Percentiles rank a stretch among this genome's conserved stretches.
Conservation (phyloP, 2,797 vertebrate genomes). For the Anguilla marmorata region DNA sequence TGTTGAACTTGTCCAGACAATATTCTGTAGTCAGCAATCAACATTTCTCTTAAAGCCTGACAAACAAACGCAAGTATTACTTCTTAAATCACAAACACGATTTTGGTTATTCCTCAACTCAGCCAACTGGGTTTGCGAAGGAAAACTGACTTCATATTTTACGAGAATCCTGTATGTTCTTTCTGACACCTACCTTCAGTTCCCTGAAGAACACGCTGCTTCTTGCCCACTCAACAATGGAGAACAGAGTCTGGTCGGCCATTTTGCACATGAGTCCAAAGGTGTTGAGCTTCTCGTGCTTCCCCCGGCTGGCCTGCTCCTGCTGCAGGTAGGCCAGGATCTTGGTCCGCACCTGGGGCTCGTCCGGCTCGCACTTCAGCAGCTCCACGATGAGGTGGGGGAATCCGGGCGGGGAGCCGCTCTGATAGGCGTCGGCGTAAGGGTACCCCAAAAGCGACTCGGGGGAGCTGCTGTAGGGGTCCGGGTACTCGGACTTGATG, state of each 20-base stretch:
- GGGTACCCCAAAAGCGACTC: conserved; percentile 98
- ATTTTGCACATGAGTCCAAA: conserved; percentile 99
- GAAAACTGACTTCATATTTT: neutral
- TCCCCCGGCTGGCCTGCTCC: conserved; percentile 90
- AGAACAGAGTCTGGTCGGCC: conserved; percentile 98
- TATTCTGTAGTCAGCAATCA: neutral
- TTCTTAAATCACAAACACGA: neutral
- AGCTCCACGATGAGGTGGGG: conserved; percentile 95
- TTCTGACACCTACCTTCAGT: conserved; percentile 85
- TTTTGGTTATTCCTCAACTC: neutral
- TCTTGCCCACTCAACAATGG: conserved; percentile 97
- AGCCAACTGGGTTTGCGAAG: neutral
- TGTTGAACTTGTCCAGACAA: neutral
- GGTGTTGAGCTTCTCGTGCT: conserved; percentile 94
- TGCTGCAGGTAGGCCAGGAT: conserved; percentile 94
- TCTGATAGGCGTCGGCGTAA: conserved; percentile 88
- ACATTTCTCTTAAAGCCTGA: neutral
- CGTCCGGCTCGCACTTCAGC: conserved; percentile 94
- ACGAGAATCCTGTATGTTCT: conserved; percentile 40
- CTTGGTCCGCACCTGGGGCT: conserved; percentile 92
- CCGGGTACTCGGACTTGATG: conserved; percentile 98
- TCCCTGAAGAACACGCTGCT: conserved; percentile 98
- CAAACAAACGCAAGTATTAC: neutral
- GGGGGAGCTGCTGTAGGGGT: conserved; percentile 94
- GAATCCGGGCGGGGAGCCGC: conserved; percentile 88